Evolutionary conservation across 2,797 vertebrate genomes (phyloP), one percentile per base, ranked within the genome.

Genomic region (Anguilla marmorata): DNA sequence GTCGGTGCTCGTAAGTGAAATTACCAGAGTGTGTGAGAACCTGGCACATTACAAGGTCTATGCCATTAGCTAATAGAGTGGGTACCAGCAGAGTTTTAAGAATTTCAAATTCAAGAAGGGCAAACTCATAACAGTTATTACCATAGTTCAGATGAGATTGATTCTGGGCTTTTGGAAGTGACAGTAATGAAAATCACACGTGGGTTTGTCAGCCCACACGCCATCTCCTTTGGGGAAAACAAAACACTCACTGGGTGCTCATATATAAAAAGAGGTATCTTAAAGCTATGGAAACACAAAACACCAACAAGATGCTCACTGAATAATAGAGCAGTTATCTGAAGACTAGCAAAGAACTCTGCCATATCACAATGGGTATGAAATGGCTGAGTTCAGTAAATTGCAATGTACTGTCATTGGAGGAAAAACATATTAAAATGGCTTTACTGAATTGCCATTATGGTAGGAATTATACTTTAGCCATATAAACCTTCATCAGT

Each of bases 31-130:
- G 63, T 69, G 63, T 7, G 63, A 69, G 63, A 69, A 69, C 24
- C 63, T 69, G 63, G n/a, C 63, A 63, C 60, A 69, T 27, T 69
- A 7, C 27, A 69, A 69, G 63, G 24, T 27, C n/a, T 69, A 69
- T 27, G 63, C 63, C 63, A 69, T 69, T n/a, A 27, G n/a, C 63
- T n/a, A 69, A 69, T n/a, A n/a, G 63, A 69, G 63, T 69, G 63
- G 1, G n/a, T 6, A 69, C n/a, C n/a, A 69, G 63, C 24, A n/a
- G 24, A n/a, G n/a, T 27, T 69, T 69, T 69, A 69, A 69, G 56
- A 58, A 69, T 69, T 27, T 4, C 6, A 69, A 69, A n/a, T 69
- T 69, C 63, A 69, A 69, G 24, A 69, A 69, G 8, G 24, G 24
- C 63, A 69, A 6, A 6, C 14, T n/a, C 63, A 69, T 69, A n/a